Base-by-base conservation (phyloP, 1,140 invertebrate species). In the Diorhabda carinulata region DNA sequence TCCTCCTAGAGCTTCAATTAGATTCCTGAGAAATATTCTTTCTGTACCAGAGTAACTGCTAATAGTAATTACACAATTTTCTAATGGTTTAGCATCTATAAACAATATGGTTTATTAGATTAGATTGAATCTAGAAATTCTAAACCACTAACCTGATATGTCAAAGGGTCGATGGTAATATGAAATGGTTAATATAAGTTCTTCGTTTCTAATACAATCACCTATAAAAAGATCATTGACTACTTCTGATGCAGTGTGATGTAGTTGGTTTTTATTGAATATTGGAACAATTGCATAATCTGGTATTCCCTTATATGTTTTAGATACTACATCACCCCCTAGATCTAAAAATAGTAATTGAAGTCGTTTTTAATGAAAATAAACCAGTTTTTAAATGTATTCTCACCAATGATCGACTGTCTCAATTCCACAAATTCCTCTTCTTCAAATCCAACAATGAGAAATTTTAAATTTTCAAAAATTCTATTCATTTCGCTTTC, bases 1-100 rank as follows among this genome's bases (percentile, higher is more conserved):
- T 47, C 91, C 93, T 25, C 93, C 93, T 7, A 95, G 79, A 40
- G 86, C 76, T 72, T 87, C 84, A 3, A 90, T 88, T 47, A 95
- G 79, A 70, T 87, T 82, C 64, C 87, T 85, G 3, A 95, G 83
- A 76, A 90, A 95, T 25, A 84, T 83, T 64, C 92, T 82, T 81
- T 95, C 92, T 6, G 85, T 81, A 0, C 88, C 87, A 2, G 82
- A 81, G 78, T 92, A 95, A 2, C 88, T 89, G 74, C 91, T 94
- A 67, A 94, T 86, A 3, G 90, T 89, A 44, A 95, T 86, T 0
- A 92, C 90, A 78, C 91, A 92, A 47, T 86, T 87, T 1, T 81
- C 72, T 25, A 97, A 80, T 2, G 91, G 89, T 67, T 83, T 82
- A 0, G 76, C 71, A n/a, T 81, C 76, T 52, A 52, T 2, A 52